Percentiles rank a stretch among this genome's conserved stretches.
Conservation (phyloP, 2,797 vertebrate genomes). For the Erpetoichthys calabaricus region DNA sequence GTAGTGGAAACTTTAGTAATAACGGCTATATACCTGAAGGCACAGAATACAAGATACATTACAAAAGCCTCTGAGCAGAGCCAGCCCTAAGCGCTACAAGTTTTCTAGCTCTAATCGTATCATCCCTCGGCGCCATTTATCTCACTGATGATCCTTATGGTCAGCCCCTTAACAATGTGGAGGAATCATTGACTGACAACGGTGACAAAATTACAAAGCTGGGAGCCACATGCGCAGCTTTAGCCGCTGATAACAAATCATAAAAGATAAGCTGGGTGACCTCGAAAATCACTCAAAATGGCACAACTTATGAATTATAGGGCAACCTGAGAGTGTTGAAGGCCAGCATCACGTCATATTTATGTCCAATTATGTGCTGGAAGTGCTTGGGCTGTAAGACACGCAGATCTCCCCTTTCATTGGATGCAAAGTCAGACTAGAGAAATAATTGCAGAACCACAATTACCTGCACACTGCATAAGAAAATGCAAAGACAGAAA, state of each 20-base stretch:
- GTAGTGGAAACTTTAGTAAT: too few relatives aligned
- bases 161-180: conserved; percentile 1
- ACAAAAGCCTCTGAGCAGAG: background rate
- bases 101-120: background rate
- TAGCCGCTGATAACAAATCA: background rate
- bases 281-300: background rate
- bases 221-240: background rate
- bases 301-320: background rate
- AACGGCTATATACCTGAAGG: too few relatives aligned
- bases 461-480: too few relatives aligned
- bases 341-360: background rate
- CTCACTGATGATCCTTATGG: conserved; percentile 1
- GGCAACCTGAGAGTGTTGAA: background rate
- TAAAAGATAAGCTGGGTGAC: background rate
- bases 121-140: background rate
- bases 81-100: background rate
- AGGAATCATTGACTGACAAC: background rate
- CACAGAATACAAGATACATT: background rate
- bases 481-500: too few relatives aligned
- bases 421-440: too few relatives aligned
- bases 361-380: background rate
- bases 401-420: too few relatives aligned
- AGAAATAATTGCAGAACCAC: too few relatives aligned
- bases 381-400: background rate
- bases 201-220: background rate